A percentile compares a stretch with the other conserved stretches of the same genome.
Conservation (phyloP, 2,797 vertebrate genomes). For the Neopelma chrysocephalum region DNA sequence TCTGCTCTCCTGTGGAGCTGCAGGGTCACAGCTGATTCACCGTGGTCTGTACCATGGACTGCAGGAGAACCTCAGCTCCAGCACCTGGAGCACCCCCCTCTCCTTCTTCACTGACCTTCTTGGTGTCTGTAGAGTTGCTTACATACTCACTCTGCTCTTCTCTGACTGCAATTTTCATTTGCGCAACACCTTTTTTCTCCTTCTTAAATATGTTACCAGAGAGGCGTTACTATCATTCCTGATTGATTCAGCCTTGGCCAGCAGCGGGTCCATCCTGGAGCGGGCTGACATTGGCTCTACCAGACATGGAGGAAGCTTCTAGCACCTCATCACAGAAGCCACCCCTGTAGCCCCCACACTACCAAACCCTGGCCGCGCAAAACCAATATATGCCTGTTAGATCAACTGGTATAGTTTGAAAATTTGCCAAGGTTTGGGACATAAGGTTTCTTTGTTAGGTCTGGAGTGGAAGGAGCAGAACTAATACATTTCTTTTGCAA, state of each 20-base stretch:
- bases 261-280: neutral
- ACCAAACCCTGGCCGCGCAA: neutral
- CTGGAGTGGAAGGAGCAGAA: neutral
- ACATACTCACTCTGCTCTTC: neutral
- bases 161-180: neutral
- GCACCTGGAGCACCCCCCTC: neutral
- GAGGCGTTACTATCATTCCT: neutral
- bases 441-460: neutral
- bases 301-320: neutral
- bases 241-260: neutral
- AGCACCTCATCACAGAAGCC: neutral
- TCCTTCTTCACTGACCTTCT: neutral
- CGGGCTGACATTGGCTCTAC: neutral
- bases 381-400: neutral
- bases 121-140: neutral
- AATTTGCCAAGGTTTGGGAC: neutral
- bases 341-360: neutral
- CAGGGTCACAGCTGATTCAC: neutral
- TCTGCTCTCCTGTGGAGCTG: neutral
- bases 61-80: neutral
- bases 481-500: neutral
- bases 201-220: neutral
- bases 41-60: neutral
- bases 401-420: neutral
- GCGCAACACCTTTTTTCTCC: neutral